phyloP scores from a whole-genome alignment of 2,888 invertebrate genomes.

The Lottia scabra region DNA sequence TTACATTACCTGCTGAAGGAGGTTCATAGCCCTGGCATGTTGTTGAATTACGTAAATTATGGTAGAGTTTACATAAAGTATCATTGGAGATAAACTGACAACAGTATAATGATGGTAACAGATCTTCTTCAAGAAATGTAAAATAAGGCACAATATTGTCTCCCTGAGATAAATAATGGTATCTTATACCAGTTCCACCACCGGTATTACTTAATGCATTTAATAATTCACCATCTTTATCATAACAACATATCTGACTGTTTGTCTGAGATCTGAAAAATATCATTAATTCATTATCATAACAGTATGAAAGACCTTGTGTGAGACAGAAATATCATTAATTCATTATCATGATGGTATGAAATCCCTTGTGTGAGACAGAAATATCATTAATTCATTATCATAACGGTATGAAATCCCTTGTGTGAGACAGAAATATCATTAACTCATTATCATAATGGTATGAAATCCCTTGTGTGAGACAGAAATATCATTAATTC shows the following conservation, averaged over 20 bases:
- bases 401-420: too few relatives aligned
- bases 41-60: slow-evolving; percentile 38
- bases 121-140: slow-evolving; percentile 51
- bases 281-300: neutral
- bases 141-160: slow-evolving; percentile 48
- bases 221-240: slow-evolving; percentile 41
- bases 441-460: too few relatives aligned
- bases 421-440: too few relatives aligned
- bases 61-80: slow-evolving; percentile 42
- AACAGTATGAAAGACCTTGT: neutral
- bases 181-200: slow-evolving; percentile 49
- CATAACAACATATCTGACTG: slow-evolving; percentile 56
- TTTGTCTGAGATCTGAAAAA: slow-evolving; percentile 28
- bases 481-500: too few relatives aligned
- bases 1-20: slow-evolving; percentile 49
- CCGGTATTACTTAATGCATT: slow-evolving; percentile 41
- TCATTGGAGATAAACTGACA: slow-evolving; percentile 43
- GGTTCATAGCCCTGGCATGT: slow-evolving; percentile 48
- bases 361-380: neutral
- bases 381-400: too few relatives aligned
- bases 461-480: too few relatives aligned
- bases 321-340: neutral
- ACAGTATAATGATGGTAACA: slow-evolving; percentile 54
- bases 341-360: neutral
- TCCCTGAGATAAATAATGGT: slow-evolving; percentile 48